Base-by-base conservation (phyloP, 2,113 vertebrate genomes). In the Pituophis catenifer region DNA sequence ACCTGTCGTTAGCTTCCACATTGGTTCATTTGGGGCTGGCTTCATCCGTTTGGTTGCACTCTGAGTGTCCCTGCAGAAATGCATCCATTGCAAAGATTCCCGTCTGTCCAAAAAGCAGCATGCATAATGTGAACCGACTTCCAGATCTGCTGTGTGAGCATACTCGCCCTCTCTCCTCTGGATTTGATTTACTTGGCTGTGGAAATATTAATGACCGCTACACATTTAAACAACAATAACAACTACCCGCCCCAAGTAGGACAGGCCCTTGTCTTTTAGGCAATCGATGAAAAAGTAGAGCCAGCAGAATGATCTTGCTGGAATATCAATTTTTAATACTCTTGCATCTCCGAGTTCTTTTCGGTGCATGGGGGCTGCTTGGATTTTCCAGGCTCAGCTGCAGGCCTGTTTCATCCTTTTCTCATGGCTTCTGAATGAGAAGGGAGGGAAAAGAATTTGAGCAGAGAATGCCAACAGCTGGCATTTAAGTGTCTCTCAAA, bases 311-410 rank as follows among this genome's bases (percentile, higher is more conserved):
- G 96, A 98, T 97, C 97, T 98, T 97, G 98, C 91, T 4, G 52
- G 95, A 97, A 95, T 95, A 97, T 97, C 93, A 97, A 98, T 98
- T 97, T 98, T 98, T 98, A 98, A 98, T 98, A 86, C 95, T 93
- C 53, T 93, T 90, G 94, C 96, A 96, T 97, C 94, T 96, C 94
- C 96, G 94, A 96, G 91, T 91, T 94, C 90, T 93, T 96, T 92
- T 95, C 90, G 93, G 95, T 93, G 94, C 94, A 3, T 94, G 3
- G 53, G 88, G 8, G 11, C 15, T 8, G 15, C 70, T 38, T 81
- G 44, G 70, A 38, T 38, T 38, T 81, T 38, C 24, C 1, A 21
- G 8, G 52, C 0, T 8, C 90, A 53, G 17, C 57, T n/a, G 54
- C 90, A 81, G 88, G 59, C 11, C 48, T 75, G 54, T 86, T 93